These are phyloP conservation scores for Sphaerodactylus townsendi DNA, from an alignment of 2,113 vertebrate genomes.

Conservation along the genomic window DNA sequence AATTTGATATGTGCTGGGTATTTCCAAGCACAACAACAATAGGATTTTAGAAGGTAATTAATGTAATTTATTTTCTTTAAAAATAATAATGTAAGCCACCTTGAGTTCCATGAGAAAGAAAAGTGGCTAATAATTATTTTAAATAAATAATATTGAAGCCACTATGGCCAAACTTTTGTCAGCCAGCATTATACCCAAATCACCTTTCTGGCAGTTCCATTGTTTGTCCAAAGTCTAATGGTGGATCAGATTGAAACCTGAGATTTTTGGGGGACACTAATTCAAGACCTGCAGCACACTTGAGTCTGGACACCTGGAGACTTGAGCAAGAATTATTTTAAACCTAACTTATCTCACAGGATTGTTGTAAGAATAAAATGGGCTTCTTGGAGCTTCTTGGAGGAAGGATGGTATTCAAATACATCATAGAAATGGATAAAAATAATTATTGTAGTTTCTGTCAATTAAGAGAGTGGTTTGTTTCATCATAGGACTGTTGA, in stretches of 20 bases:
- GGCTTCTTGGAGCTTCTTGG: not conserved
- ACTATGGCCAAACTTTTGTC: too few relatives aligned
- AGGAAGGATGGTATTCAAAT: not conserved
- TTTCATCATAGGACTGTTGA: not conserved
- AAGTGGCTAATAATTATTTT: too few relatives aligned
- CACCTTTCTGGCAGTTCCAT: not conserved
- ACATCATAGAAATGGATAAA: not conserved
- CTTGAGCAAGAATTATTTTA: not conserved
- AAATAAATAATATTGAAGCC: too few relatives aligned
- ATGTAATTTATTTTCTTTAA: too few relatives aligned
- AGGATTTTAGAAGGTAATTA: too few relatives aligned
- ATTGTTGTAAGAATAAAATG: not conserved
- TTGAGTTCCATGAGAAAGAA: too few relatives aligned
- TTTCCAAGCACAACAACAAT: too few relatives aligned
- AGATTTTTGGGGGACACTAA: not conserved
- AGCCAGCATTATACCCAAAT: too few relatives aligned
- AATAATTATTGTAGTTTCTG: too few relatives aligned
- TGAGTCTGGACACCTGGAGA: not conserved
- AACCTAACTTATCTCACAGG: not conserved
- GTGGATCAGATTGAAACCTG: not conserved
- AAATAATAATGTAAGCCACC: too few relatives aligned
- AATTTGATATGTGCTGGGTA: too few relatives aligned
- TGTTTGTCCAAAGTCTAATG: too few relatives aligned
- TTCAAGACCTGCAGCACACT: not conserved
- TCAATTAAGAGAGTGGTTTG: not conserved